phyloP scores from a whole-genome alignment of 2,888 invertebrate genomes.

The Aspidiotus destructor region DNA sequence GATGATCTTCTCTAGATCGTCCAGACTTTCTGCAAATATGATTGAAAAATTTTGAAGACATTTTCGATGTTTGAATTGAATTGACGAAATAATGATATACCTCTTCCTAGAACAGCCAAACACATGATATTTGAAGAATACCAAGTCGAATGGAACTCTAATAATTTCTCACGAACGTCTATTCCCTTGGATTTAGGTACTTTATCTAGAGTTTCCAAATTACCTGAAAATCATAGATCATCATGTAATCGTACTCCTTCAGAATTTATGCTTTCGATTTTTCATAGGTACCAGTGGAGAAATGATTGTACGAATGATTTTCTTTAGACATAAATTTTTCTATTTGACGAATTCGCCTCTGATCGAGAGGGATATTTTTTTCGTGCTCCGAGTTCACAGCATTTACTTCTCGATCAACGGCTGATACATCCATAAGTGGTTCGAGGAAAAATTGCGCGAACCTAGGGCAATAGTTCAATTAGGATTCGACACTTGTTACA shows the following conservation, averaged over 20 bases:
- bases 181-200: constrained; percentile 71
- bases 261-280: no score
- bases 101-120: background rate
- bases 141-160: constrained; percentile 63
- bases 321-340: constrained; percentile 70
- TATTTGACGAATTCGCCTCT: constrained; percentile 81
- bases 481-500: background rate
- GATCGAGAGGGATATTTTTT: constrained; percentile 81
- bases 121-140: background rate
- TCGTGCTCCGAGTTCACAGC: constrained; percentile 95
- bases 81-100: background rate
- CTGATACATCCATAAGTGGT: constrained; percentile 84
- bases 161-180: constrained; percentile 71
- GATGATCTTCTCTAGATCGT: background rate
- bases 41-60: background rate
- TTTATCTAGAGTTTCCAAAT: constrained; percentile 66
- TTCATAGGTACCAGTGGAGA: constrained; percentile 66
- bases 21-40: background rate
- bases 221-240: constrained; percentile 46
- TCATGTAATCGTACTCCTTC: no score
- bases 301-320: constrained; percentile 80
- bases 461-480: constrained; percentile 44
- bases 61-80: background rate
- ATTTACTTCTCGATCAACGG: constrained; percentile 86
- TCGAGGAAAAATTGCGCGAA: constrained; percentile 93